Conservation (phyloP, 1,140 invertebrate species). For the Ditylenchus dipsaci region DNA sequence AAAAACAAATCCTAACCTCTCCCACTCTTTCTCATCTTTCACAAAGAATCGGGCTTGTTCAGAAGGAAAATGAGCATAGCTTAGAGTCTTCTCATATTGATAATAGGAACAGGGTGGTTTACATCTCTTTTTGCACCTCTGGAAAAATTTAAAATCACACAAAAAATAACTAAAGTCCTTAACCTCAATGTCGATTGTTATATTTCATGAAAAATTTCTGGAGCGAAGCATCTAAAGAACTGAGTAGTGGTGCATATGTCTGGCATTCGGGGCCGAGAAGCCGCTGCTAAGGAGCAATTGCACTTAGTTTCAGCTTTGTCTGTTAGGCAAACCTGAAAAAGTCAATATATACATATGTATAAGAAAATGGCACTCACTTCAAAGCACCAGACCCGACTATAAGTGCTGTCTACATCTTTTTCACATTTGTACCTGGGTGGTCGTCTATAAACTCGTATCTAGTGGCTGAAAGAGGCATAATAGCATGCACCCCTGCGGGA, state of each 20-base stretch:
- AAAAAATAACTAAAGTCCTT: background rate
- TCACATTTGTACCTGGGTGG: conserved; percentile 43
- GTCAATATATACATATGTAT: background rate
- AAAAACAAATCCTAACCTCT: conserved; percentile 16
- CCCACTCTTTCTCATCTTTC: conserved; percentile 37
- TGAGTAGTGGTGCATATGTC: conserved; percentile 46
- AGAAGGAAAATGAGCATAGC: conserved; percentile 43
- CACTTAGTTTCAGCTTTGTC: conserved; percentile 39
- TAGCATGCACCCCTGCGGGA: conserved; percentile 48
- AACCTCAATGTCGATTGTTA: conserved; percentile 11
- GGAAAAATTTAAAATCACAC: conserved; percentile 17
- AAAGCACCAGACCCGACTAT: conserved; percentile 48
- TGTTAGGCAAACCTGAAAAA: conserved; percentile 37
- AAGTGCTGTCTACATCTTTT: conserved; percentile 34
- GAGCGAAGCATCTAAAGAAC: conserved; percentile 42
- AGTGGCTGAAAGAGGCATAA: conserved; percentile 47
- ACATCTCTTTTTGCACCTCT: conserved; percentile 41
- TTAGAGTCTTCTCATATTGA: conserved; percentile 44
- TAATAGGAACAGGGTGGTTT: conserved; percentile 44
- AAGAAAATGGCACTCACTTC: too few relatives aligned
- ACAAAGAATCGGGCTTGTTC: conserved; percentile 33
- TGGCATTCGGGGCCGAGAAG: conserved; percentile 24
- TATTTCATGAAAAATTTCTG: conserved; percentile 30
- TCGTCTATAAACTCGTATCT: conserved; percentile 53
- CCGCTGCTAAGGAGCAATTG: conserved; percentile 46